Conservation (phyloP, 1,140 invertebrate genomes). For the Stegodyphus mimosarum region DNA sequence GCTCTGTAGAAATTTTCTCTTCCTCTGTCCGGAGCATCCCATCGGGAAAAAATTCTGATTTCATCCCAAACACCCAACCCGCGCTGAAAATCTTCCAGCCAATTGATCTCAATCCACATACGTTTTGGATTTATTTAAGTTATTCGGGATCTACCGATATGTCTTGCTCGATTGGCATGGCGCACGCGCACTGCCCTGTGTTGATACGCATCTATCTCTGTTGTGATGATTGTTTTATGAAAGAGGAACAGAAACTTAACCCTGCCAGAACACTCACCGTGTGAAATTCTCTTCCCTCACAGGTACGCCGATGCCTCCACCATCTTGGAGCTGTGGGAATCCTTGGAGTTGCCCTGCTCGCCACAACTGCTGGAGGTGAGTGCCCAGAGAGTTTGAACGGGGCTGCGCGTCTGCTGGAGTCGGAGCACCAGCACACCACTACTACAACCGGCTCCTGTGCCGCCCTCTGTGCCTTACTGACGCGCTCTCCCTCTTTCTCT, state of each 20-base stretch:
- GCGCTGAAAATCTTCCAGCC: too few relatives aligned
- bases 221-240: background rate
- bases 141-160: background rate
- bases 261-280: background rate
- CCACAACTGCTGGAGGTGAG: slow-evolving; percentile 48
- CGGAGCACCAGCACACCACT: background rate
- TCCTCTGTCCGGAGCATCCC: too few relatives aligned
- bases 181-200: background rate
- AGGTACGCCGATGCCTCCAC: slow-evolving; percentile 70
- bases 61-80: too few relatives aligned
- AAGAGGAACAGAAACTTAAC: background rate
- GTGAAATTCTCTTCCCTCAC: slow-evolving; percentile 22
- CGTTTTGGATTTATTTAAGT: too few relatives aligned
- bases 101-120: too few relatives aligned
- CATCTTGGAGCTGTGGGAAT: slow-evolving; percentile 80
- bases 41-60: too few relatives aligned
- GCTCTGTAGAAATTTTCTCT: background rate
- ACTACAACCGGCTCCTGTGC: background rate
- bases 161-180: background rate
- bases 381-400: background rate
- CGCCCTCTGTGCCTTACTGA: slow-evolving; percentile 25
- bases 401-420: background rate
- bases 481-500: background rate
- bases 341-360: slow-evolving; percentile 73
- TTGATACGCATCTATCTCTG: background rate